Evolutionary conservation across 2,888 invertebrate species (phyloP), one percentile per base, ranked within the genome.

Genomic region (Cyclophora punctaria): DNA sequence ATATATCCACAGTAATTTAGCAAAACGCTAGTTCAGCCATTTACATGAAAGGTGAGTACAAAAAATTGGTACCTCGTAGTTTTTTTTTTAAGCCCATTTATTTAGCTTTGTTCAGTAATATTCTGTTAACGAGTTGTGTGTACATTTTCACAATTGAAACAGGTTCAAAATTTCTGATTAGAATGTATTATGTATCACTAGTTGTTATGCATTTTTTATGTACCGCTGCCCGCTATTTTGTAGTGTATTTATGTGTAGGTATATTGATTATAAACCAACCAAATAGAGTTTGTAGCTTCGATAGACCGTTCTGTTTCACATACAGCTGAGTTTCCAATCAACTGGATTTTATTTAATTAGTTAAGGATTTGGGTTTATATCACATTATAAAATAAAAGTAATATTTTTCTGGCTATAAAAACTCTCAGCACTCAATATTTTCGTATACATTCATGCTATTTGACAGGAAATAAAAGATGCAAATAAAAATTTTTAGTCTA

Each of bases 1-100:
- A 57, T 63, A 71, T 60, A 50, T 63, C 57, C 57, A 58, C 58
- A 67, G 71, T 62, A 64, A 69, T 69, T 65, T 63, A 59, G 58
- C 69, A 69, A 71, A 82, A 76, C 73, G 71, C 70, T 70, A 66
- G 68, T 78, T 83, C 86, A 86, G 83, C 87, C 87, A 88, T 87
- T 88, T 88, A 88, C 87, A 88, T 86, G 87, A 87, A 83, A 83
- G 86, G 87, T 83, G 79, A 87, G 87, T 82, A 82, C 81, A 88
- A 88, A 88, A 88, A 88, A 86, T 79, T 79, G 70, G 77, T 80
- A 78, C 80, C 70, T 75, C 68, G 34, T 67, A 71, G 71, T 55
- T 75, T 80, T 86, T 85, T 80, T 86, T 72, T 69, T 73, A 50
- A 65, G 68, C 64, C 34, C 60, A 64, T 62, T 20, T 59, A 64